Base-by-base conservation (phyloP, 1,140 invertebrate species). In the Polypedilum vanderplanki region DNA sequence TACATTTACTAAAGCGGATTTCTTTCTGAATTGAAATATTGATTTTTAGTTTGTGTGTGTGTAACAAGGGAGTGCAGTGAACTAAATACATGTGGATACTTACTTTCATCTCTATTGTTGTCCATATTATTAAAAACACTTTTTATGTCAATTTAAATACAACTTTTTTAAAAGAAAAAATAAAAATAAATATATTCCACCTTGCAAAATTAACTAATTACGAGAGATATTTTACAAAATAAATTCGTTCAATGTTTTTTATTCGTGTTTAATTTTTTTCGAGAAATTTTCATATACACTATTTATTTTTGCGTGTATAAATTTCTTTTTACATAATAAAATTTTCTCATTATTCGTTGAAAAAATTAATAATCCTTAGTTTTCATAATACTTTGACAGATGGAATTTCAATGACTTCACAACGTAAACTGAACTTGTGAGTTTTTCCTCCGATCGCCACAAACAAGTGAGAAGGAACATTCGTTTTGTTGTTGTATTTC, bases 381-480 rank as follows among this genome's bases (percentile, higher is more conserved):
- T 46, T 15, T 46, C 9, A 46, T 46, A 15, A 12, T n/a, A n/a
- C n/a, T 15, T 57, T n/a, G n/a, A 57, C 46, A 57, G 46, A 57
- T 57, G 46, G 46, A 57, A 57, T n/a, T 57, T 57, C 46, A n/a
- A 57, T 57, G 46, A 57, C 46, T 57, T 57, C 46, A 57, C 46
- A 57, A 57, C 46, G 46, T 57, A 57, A 57, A 57, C 46, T 57
- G n/a, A 57, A 57, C 46, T 57, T n/a, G 46, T n/a, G 46, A 57
- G 46, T 57, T 57, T 33, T 33, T 57, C 46, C 41, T 57, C 12
- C 46, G 46, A n/a, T 57, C n/a, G 46, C 46, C 46, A 57, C 46
- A n/a, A n/a, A 57, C 46, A 57, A 57, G 46, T 15, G n/a, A 57
- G n/a, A 57, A 57, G 46, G 46, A 33, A 33, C 46, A 57, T 57